These are phyloP conservation scores for Thecophora atra DNA, from an alignment of 2,888 invertebrate species.

Conservation along the genomic window DNA sequence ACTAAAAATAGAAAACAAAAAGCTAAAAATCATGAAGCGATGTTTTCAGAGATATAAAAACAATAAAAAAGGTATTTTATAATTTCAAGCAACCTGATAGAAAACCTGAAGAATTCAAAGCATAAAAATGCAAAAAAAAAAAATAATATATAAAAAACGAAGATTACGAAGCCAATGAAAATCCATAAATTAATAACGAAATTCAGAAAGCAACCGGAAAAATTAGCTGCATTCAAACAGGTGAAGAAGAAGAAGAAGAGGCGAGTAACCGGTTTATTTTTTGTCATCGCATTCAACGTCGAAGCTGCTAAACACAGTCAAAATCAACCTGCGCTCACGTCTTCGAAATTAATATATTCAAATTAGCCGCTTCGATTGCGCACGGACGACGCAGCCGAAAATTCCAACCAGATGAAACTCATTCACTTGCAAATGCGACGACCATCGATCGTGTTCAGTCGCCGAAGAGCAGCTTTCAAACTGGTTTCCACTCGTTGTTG, in stretches of 20 bases:
- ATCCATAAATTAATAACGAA: not conserved
- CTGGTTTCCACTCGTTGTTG: not conserved
- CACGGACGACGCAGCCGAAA: constrained; percentile 25
- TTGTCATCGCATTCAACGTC: constrained; percentile 1
- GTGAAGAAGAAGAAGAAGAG: constrained; percentile 25
- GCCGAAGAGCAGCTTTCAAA: constrained; percentile 26
- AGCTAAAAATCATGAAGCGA: too few species aligned
- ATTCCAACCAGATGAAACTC: constrained; percentile 17
- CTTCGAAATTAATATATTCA: constrained; percentile 32
- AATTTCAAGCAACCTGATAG: not conserved
- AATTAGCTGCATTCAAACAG: constrained; percentile 1
- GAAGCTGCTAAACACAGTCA: constrained; percentile 6
- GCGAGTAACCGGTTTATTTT: too few species aligned
- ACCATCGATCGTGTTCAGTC: constrained; percentile 16
- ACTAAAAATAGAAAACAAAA: too few species aligned
- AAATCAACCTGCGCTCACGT: not conserved
- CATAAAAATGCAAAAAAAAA: not conserved
- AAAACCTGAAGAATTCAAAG: not conserved
- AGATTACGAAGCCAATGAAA: not conserved
- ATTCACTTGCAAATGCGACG: constrained; percentile 34
- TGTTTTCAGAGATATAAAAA: too few species aligned
- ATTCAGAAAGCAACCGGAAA: not conserved
- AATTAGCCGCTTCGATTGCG: constrained; percentile 35
- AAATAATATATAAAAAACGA: not conserved
- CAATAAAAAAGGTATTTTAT: too few species aligned